Percentiles rank a stretch among this genome's conserved stretches.
phyloP scores from a whole-genome alignment of 2,888 invertebrate species.

The Tupiocoris notatus region DNA sequence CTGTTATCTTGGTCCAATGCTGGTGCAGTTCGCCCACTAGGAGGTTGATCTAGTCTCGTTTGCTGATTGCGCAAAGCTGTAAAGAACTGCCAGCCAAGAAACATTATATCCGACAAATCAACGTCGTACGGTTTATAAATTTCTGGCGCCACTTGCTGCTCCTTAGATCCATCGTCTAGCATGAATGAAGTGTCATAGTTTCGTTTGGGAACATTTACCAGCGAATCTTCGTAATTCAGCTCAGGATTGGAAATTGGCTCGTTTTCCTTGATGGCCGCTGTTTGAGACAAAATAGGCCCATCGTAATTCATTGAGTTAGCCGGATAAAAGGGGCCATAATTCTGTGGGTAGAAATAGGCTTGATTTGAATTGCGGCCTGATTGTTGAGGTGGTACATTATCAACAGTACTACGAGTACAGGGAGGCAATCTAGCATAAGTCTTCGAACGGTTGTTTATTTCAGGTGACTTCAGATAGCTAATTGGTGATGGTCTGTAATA shows the following conservation, averaged over 20 bases:
- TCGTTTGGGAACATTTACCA: not conserved
- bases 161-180: not conserved
- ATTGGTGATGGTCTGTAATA: not conserved
- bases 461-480: too few species aligned
- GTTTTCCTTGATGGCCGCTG: not conserved
- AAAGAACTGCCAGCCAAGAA: not conserved
- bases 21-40: too few species aligned
- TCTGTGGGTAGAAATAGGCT: too few species aligned
- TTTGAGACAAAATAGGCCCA: not conserved
- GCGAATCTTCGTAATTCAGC: not conserved
- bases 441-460: not conserved
- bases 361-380: too few species aligned
- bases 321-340: too few species aligned
- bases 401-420: too few species aligned
- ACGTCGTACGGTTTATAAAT: not conserved
- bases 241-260: too few species aligned
- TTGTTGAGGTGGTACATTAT: not conserved
- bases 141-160: not conserved
- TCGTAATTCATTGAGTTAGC: not conserved
- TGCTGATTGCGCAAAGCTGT: not conserved
- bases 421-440: not conserved
- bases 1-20: too few species aligned
- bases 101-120: not conserved
- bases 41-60: too few species aligned
- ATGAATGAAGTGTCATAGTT: not conserved